A percentile compares a stretch with the other conserved stretches of the same genome.
phyloP scores from a whole-genome alignment of 2,797 vertebrate genomes.

The Spinus pinus region DNA sequence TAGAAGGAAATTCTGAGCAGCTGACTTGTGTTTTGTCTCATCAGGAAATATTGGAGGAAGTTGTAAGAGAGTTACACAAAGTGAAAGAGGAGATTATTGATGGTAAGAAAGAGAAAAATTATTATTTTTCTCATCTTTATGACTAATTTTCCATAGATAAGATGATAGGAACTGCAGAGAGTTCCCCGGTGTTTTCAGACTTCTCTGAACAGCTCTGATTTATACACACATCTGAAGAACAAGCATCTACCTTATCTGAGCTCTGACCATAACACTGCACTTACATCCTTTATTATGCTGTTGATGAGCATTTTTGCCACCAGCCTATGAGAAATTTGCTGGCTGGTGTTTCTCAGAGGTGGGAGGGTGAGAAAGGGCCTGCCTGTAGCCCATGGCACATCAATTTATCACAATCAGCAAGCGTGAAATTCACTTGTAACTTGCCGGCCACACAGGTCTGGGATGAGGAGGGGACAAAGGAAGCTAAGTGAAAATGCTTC shows the following conservation, averaged over 20 bases:
- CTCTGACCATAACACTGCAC: not conserved
- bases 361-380: not conserved
- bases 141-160: constrained; percentile 52
- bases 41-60: constrained; percentile 99
- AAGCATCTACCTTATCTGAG: not conserved
- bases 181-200: constrained; percentile 22
- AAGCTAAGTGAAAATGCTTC: not conserved
- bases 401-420: not conserved
- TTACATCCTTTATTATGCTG: not conserved
- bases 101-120: constrained; percentile 82
- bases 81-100: constrained; percentile 99
- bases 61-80: constrained; percentile 97
- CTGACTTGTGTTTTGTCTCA: constrained; percentile 60
- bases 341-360: constrained; percentile 11
- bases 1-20: constrained; percentile 62
- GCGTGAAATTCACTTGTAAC: not conserved
- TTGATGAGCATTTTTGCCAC: not conserved
- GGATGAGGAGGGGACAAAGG: not conserved
- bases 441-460: fast-evolving
- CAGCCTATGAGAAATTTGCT: constrained; percentile 24
- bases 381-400: not conserved
- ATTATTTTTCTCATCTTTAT: constrained; percentile 66
- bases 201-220: constrained; percentile 15
- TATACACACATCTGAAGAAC: not conserved
- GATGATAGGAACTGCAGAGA: constrained; percentile 46